Percentiles rank a stretch among this genome's conserved stretches.
These are phyloP conservation scores for Microdon myrmicae DNA, from an alignment of 2,888 invertebrate genomes.

Conservation along the genomic window DNA sequence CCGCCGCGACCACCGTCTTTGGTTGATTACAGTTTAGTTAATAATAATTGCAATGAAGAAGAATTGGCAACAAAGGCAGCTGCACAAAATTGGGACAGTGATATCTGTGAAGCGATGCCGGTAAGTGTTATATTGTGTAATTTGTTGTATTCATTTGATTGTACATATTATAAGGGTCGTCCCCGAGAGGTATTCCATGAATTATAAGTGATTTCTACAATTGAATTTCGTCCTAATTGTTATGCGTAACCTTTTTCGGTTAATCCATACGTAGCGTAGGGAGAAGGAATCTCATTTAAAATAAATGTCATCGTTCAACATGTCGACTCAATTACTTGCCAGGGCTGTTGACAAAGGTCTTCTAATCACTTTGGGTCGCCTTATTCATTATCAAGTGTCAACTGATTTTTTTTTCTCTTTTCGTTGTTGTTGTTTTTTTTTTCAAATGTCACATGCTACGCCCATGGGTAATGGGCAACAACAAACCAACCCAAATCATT, in stretches of 20 bases:
- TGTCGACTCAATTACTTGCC: slow-evolving; percentile 21
- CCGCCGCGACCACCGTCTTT: slow-evolving; percentile 65
- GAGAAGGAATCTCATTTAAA: slow-evolving; percentile 5
- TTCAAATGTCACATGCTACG: slow-evolving; percentile 22
- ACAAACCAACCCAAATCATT: slow-evolving; percentile 42
- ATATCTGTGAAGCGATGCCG: slow-evolving; percentile 67
- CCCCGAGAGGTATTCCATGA: background rate
- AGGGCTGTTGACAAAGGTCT: slow-evolving; percentile 17
- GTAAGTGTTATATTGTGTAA: slow-evolving; percentile 59
- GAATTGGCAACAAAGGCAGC: slow-evolving; percentile 59
- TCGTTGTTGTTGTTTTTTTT: slow-evolving; percentile 3
- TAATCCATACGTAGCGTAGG: background rate
- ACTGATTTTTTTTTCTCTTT: no score
- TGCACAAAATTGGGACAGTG: slow-evolving; percentile 63
- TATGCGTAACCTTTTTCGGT: background rate
- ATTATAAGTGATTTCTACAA: background rate
- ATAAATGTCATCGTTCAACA: slow-evolving; percentile 7
- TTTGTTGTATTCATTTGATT: background rate
- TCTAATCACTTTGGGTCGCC: slow-evolving; percentile 40
- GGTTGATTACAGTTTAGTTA: slow-evolving; percentile 55
- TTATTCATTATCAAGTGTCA: slow-evolving; percentile 36
- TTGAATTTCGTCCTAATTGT: background rate
- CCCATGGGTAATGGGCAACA: slow-evolving; percentile 22
- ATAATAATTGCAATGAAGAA: slow-evolving; percentile 62
- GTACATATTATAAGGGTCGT: background rate